A percentile compares a stretch with the other conserved stretches of the same genome.
Evolutionary conservation across 2,888 invertebrate genomes (phyloP).

Genomic region (Drosophila prolongata): DNA sequence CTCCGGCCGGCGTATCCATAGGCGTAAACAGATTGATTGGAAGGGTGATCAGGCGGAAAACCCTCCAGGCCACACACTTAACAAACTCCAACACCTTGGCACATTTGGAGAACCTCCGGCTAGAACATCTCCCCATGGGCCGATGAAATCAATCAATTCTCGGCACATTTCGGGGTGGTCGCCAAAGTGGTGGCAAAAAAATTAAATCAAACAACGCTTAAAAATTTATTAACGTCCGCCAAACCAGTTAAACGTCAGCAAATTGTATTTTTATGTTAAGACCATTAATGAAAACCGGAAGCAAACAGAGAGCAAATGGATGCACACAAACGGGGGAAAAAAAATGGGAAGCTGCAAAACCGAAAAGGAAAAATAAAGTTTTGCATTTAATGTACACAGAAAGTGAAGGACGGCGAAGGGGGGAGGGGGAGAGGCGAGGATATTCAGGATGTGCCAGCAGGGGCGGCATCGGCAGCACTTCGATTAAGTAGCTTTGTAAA

Average conservation of each 20-base stretch:
- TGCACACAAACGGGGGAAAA: conserved; percentile 30
- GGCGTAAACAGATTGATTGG: conserved; percentile 40
- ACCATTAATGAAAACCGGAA: conserved; percentile 73
- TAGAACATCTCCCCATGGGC: not conserved
- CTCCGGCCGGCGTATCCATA: conserved; percentile 14
- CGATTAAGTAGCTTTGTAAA: conserved; percentile 77
- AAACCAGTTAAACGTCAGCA: conserved; percentile 70
- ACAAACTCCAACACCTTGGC: conserved; percentile 25
- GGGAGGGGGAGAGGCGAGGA: too few species aligned
- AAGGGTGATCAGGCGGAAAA: conserved; percentile 38
- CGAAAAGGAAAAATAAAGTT: conserved; percentile 48
- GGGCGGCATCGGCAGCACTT: conserved; percentile 65
- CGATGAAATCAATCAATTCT: conserved; percentile 24
- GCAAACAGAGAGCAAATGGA: conserved; percentile 57
- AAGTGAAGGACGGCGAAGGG: conserved; percentile 1
- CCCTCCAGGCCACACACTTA: conserved; percentile 34
- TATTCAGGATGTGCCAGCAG: conserved; percentile 44
- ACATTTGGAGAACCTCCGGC: conserved; percentile 17
- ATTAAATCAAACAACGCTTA: conserved; percentile 70
- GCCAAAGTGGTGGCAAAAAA: conserved; percentile 31
- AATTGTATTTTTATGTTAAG: conserved; percentile 78
- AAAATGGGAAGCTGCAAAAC: conserved; percentile 20
- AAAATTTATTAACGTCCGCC: conserved; percentile 67
- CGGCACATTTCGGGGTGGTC: conserved; percentile 17
- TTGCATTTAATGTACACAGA: conserved; percentile 58